Base-by-base conservation (phyloP, 2,797 vertebrate genomes). In the Cynodonichthys magdalenae region DNA sequence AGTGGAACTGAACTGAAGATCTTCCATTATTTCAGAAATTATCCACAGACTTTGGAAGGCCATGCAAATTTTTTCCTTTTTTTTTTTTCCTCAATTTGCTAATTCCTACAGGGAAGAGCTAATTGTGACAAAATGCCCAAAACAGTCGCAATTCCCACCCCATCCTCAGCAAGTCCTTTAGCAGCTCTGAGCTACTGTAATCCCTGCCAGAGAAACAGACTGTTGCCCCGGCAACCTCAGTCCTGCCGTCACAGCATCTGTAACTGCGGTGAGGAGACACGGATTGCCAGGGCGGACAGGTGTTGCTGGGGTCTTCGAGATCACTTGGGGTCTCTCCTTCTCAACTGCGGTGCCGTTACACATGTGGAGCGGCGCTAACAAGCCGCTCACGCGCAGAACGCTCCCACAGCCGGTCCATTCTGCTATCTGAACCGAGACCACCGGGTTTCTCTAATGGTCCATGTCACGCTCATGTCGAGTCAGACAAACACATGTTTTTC, bases 61-160 rank as follows among this genome's bases (percentile, higher is more conserved):
- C 52, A 57, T 69, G 76, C 63, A 56, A 44, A 49, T 1, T 42
- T 55, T 31, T 31, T 31, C 7, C 7, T 31, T 15, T 20, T 45
- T 44, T 27, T 56, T 28, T 18, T 83, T 76, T 74, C 70, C 56
- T 57, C 79, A 76, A 81, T 83, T 75, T 62, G 59, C 65, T 69
- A 52, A 79, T 69, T 83, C 75, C 69, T 77, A 62, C 46, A 78
- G 69, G 68, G 59, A 62, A 62, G 61, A 74, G 61, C 63, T 83
- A 83, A 86, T 86, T 80, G 81, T 86, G 78, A 82, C 82, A 85
- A 85, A 87, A 85, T 74, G 73, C 83, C 24, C 24, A 24, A 86
- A 83, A 78, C 70, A 79, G 59, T 85, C 77, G 62, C 65, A 71
- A 66, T 79, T 78, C 74, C 70, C 75, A 63, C 68, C 79, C 73